Conservation (phyloP, 2,797 vertebrate species). For the Leptoclinus maculatus region DNA sequence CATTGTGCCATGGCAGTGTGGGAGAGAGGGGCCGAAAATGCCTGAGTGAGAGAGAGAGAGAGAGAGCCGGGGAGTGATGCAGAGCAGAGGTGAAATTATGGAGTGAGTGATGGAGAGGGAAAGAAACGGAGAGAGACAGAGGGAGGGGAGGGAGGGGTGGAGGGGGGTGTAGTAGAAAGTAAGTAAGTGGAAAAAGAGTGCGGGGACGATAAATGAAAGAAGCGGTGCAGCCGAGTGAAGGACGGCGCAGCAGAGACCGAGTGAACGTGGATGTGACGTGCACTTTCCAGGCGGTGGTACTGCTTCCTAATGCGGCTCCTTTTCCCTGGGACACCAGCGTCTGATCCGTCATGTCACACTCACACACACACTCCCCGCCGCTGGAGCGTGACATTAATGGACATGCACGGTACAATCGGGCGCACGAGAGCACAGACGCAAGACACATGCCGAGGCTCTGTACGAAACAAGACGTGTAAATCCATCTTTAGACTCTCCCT, state of each 20-base stretch:
- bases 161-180: constrained; percentile 7
- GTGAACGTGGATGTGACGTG: constrained; percentile 38
- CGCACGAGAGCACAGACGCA: constrained; percentile 22
- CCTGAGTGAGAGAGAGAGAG: constrained; percentile 48
- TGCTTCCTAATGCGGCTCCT: constrained; percentile 8
- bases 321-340: background rate
- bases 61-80: constrained; percentile 50
- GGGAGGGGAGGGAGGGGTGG: background rate
- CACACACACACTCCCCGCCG: background rate
- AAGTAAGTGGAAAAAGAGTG: constrained; percentile 51
- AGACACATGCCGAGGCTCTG: constrained; percentile 2
- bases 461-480: constrained; percentile 22
- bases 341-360: constrained; percentile 39
- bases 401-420: constrained; percentile 35
- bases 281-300: constrained; percentile 37
- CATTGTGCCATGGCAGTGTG: constrained; percentile 59
- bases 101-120: constrained; percentile 64
- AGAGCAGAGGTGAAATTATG: constrained; percentile 69
- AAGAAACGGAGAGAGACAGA: constrained; percentile 44
- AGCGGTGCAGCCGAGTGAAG: constrained; percentile 38
- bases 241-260: constrained; percentile 35
- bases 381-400: constrained; percentile 54
- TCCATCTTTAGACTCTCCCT: constrained; percentile 18
- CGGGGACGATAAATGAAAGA: constrained; percentile 36
- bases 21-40: constrained; percentile 51